Conservation (phyloP, 2,888 invertebrate genomes). For the Mythimna impura region DNA sequence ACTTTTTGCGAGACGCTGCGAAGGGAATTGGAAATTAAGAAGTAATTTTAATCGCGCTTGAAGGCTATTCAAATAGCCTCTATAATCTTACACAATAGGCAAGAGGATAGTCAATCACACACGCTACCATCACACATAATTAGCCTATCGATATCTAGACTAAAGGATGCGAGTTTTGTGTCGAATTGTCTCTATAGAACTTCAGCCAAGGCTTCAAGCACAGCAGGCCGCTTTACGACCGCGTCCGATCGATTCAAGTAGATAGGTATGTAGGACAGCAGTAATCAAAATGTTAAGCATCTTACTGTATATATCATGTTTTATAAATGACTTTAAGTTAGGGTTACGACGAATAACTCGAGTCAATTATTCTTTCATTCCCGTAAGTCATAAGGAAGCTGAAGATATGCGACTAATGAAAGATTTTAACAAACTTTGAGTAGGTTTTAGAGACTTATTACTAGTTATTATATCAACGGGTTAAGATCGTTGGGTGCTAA, state of each 20-base stretch:
- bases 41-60: not conserved
- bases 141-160: not conserved
- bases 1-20: slow-evolving; percentile 94
- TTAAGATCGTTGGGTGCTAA: not conserved
- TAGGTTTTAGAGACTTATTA: not conserved
- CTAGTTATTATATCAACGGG: not conserved
- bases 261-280: not conserved
- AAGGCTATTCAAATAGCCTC: not conserved
- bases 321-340: slow-evolving; percentile 2
- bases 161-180: no score
- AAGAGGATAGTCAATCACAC: not conserved
- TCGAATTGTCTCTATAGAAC: not conserved
- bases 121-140: not conserved
- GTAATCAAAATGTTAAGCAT: not conserved
- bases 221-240: not conserved
- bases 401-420: slow-evolving; percentile 4
- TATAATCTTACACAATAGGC: not conserved
- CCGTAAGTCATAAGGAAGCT: slow-evolving; percentile 25
- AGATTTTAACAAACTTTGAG: slow-evolving; percentile 7
- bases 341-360: slow-evolving; percentile 1
- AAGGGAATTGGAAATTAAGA: slow-evolving; percentile 41
- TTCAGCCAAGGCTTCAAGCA: not conserved
- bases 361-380: slow-evolving; percentile 20
- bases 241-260: not conserved
- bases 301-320: not conserved